Evolutionary conservation across 2,797 vertebrate genomes (phyloP).

Genomic region (Melanotaenia parkinsoni): DNA sequence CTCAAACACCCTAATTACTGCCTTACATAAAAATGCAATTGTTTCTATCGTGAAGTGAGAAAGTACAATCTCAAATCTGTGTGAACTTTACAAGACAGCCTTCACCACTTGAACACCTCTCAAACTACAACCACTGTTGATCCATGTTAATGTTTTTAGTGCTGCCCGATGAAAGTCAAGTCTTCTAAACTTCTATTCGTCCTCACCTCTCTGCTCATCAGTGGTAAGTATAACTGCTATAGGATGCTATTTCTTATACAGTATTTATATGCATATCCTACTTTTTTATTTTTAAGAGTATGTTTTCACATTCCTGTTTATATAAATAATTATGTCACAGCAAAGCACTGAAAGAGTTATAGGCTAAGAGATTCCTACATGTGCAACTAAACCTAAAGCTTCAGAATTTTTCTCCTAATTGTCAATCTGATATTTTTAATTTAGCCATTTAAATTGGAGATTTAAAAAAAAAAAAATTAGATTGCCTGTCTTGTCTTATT

Average conservation of each 20-base stretch:
- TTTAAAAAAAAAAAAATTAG: too few relatives aligned
- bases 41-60: neutral
- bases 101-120: neutral
- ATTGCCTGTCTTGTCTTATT: neutral
- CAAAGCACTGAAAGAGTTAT: neutral
- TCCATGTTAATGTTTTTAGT: conserved; percentile 70
- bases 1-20: neutral
- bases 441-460: neutral
- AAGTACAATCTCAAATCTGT: neutral
- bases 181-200: conserved; percentile 66
- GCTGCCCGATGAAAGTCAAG: conserved; percentile 65
- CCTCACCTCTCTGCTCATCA: conserved; percentile 75
- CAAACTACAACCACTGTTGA: conserved; percentile 54
- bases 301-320: neutral
- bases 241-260: neutral
- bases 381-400: neutral
- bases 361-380: neutral
- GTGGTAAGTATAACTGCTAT: conserved; percentile 56
- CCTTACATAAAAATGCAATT: neutral
- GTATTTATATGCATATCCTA: neutral
- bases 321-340: neutral
- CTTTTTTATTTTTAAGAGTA: rapidly evolving
- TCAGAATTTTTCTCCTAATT: neutral
- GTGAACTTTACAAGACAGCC: conserved; percentile 13
- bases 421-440: neutral